phyloP scores from a whole-genome alignment of 35 echinoderm and acorn worm genomes.

The Ptychodera flava region DNA sequence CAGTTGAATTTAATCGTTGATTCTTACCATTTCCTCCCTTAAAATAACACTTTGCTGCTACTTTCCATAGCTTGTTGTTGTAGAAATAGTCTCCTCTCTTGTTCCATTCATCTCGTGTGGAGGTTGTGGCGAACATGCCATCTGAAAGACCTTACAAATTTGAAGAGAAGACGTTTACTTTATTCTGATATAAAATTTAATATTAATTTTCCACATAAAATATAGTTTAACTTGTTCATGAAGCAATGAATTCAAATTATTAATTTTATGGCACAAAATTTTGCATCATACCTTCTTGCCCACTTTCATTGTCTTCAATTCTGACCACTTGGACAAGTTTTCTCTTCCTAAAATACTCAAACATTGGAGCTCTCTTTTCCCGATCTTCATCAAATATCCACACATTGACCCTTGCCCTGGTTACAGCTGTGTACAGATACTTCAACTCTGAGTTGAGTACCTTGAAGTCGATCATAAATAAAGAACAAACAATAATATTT shows the following conservation, averaged over 20 bases:
- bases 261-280: too few species aligned
- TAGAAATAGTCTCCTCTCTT: constrained; percentile 57
- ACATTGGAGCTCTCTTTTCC: constrained; percentile 38
- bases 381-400: constrained; percentile 58
- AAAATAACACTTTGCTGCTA: constrained; percentile 36
- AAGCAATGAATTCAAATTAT: too few species aligned
- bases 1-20: too few species aligned
- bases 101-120: constrained; percentile 35
- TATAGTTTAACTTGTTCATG: too few species aligned
- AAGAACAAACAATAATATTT: too few species aligned
- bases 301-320: not conserved
- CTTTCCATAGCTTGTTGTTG: constrained; percentile 39
- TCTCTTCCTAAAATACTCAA: constrained; percentile 36
- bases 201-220: too few species aligned
- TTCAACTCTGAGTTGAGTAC: constrained; percentile 57
- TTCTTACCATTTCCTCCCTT: constrained; percentile 32
- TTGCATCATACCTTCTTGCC: not conserved
- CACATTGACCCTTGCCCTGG: constrained; percentile 48
- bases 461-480: too few species aligned
- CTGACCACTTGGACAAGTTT: constrained; percentile 29
- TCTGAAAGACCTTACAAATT: constrained; percentile 18
- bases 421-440: constrained; percentile 55
- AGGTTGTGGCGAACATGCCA: constrained; percentile 42
- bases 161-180: too few species aligned
- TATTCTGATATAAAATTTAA: too few species aligned